Evolutionary conservation across 2,888 invertebrate genomes (phyloP).

Genomic region (Cordylochernes scorpioides): DNA sequence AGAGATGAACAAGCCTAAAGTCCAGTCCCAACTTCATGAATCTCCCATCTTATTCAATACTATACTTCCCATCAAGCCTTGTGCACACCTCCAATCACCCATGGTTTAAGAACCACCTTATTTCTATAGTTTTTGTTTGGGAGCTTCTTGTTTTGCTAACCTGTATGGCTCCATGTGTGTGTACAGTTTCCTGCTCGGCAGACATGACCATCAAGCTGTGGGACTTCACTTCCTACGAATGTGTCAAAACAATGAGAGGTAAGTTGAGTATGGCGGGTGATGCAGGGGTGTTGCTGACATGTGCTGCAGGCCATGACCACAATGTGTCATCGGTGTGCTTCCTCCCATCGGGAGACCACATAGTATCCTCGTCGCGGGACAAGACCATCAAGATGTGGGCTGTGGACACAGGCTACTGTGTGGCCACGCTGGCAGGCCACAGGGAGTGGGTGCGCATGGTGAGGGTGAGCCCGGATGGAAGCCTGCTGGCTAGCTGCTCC

Average conservation of each 20-base stretch:
- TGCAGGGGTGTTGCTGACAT: background rate
- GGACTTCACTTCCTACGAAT: slow-evolving; percentile 92
- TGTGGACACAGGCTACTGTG: slow-evolving; percentile 80
- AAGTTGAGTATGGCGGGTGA: slow-evolving; percentile 3
- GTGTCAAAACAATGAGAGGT: slow-evolving; percentile 85
- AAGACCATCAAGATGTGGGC: slow-evolving; percentile 99
- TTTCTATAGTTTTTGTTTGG: no score
- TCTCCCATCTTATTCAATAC: no score
- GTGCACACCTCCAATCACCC: no score
- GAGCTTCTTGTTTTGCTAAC: background rate
- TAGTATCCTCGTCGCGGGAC: slow-evolving; percentile 84
- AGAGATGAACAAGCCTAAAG: no score
- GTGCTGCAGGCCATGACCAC: slow-evolving; percentile 58
- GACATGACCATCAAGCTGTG: slow-evolving; percentile 97
- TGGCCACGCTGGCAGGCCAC: slow-evolving; percentile 90
- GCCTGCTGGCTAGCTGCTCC: slow-evolving; percentile 82
- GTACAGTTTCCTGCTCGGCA: slow-evolving; percentile 79
- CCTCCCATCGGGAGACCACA: slow-evolving; percentile 80
- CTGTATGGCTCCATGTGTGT: no score
- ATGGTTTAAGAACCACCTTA: no score
- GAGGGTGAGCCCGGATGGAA: slow-evolving; percentile 70
- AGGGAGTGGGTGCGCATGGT: slow-evolving; percentile 98
- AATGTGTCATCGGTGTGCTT: slow-evolving; percentile 93
- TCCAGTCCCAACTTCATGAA: no score
- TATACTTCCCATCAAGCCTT: no score